Evolutionary conservation across 2,797 vertebrate species (phyloP), one percentile per base, ranked within the genome.

Genomic region (Cygnus olor): DNA sequence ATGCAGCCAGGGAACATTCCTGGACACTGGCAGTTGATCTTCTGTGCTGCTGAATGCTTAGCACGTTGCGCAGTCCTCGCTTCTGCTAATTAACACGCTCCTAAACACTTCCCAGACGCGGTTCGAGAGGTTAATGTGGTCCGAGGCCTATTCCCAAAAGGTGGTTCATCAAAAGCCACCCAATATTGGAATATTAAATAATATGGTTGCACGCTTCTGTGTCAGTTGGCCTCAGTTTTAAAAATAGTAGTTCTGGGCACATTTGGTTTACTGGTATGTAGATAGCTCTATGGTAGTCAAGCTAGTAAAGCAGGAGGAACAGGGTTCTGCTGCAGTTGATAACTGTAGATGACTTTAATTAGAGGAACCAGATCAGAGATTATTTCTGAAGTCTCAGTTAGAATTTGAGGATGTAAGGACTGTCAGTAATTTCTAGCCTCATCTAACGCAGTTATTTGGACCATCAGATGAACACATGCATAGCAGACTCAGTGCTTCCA

Each of bases 1-100:
- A 40, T 95, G 94, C 80, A 80, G 93, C 90, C 85, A 73, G 88
- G 68, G 83, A 90, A 87, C 96, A 87, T 96, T 96, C 88, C 86
- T 85, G 92, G 85, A 80, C 68, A 8, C 85, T 88, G 83, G 80
- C 90, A 85, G 47, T 32, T 3, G 2, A 28, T 88, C n/a, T n/a
- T 68, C 38, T 7, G 4, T 60, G 80, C 93, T 90, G 44, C 18
- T 73, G 71, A 89, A 73, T 88, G 51, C 81, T 92, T 56, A 77
- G 60, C n/a, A 34, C 83, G 5, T 82, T 49, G 73, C 15, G 3
- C 60, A 73, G 65, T 49, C 32, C 51, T 57, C 11, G 28, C 34
- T 57, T 68, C 36, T 92, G 85, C 70, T 72, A 58, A 4, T 36
- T 73, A 84, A 36, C 11, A 0, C 36, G 80, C 51, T 65, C 71